Base-by-base conservation (phyloP, 2,888 invertebrate species). In the Machimus atricapillus region DNA sequence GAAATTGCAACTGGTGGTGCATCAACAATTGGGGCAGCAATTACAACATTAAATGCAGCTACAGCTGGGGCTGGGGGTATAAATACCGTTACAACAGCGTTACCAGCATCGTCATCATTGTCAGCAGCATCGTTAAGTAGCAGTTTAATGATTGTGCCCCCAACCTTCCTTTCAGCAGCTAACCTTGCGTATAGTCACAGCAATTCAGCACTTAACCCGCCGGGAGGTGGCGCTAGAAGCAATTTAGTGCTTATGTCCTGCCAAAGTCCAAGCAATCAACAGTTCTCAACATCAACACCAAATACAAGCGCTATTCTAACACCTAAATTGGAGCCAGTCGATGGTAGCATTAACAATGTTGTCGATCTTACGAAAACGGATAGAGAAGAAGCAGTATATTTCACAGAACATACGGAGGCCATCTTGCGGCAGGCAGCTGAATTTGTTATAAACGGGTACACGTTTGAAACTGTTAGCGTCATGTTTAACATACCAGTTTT, bases 41-140 rank as follows among this genome's bases (percentile, higher is more conserved):
- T 40, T 14, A 16, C 14, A 46, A 46, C 43, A 46, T 46, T 46
- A 46, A 46, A 46, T 46, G 14, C 43, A 16, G 43, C 43, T 14
- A 16, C 43, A 14, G 31, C 12, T 1, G n/a, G 52, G 6, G 56
- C 27, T 52, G 12, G 37, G 52, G 8, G 87, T 52, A 87, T 86
- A 89, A 83, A 87, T 87, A 31, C 87, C 88, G 40, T 40, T 66
- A 12, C 87, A 66, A 87, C 86, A 89, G 82, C 88, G 88, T 81
- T 76, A 85, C 78, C 74, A 83, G 74, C 76, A 93, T 90, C n/a
- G n/a, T n/a, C 92, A 93, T 88, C 90, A 92, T 56, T 89, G 92
- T 89, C 92, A 92, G 87, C 92, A 91, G 86, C 91, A 7, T 7
- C 40, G 1, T 40, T 40, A 92, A 89, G 3, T 16, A 46, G 43